Percentiles rank a stretch among this genome's conserved stretches.
Conservation (phyloP, 53 echinoderm and acorn worm genomes). For the Echinometra lucunter region DNA sequence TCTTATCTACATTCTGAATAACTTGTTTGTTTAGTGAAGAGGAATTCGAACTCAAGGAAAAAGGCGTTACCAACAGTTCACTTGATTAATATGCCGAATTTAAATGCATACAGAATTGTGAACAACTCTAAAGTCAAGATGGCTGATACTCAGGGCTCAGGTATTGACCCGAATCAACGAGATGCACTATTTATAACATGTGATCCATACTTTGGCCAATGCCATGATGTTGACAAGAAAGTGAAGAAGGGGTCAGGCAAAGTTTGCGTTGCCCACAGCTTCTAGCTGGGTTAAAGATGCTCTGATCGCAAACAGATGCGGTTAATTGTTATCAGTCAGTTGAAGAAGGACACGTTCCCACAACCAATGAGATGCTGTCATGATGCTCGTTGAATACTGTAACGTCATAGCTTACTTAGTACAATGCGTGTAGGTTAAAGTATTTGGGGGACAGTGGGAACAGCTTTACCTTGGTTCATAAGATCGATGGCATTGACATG, state of each 20-base stretch:
- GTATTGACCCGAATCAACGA: constrained; percentile 42
- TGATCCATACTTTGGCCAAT: constrained; percentile 65
- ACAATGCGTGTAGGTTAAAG: background rate
- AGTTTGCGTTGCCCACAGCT: constrained; percentile 56
- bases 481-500: constrained; percentile 34
- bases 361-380: background rate
- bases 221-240: constrained; percentile 58
- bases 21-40: constrained; percentile 7
- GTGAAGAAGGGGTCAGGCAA: constrained; percentile 52
- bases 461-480: background rate
- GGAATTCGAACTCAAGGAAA: background rate
- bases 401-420: background rate
- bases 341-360: background rate
- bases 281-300: background rate
- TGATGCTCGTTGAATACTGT: background rate
- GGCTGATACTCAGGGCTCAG: constrained; percentile 1
- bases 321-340: constrained; percentile 33
- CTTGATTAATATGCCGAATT: background rate
- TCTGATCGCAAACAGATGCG: constrained; percentile 57
- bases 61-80: background rate
- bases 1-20: background rate
- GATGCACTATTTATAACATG: constrained; percentile 59
- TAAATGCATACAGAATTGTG: constrained; percentile 21
- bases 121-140: background rate
- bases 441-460: background rate